phyloP scores from a whole-genome alignment of 2,113 vertebrate genomes.

The Ornithorhynchus anatinus region DNA sequence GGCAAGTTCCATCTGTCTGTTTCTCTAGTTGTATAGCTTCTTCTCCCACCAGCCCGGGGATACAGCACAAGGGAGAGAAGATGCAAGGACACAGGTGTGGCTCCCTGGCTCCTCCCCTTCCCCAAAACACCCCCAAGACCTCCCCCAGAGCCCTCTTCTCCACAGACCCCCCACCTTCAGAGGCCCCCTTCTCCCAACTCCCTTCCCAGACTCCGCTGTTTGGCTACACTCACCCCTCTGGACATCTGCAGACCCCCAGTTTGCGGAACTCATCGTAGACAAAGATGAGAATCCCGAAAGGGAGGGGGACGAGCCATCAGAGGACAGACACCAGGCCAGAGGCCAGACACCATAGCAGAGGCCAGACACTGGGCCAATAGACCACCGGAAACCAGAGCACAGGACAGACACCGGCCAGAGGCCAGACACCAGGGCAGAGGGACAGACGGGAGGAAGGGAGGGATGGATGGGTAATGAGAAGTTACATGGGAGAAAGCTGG shows the following conservation, averaged over 20 bases:
- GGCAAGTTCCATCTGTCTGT: not conserved
- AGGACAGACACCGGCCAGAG: not conserved
- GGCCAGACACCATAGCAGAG: too few species aligned
- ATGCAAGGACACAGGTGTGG: not conserved
- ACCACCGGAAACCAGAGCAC: not conserved
- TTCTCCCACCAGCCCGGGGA: conserved; percentile 84
- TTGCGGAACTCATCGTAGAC: conserved; percentile 87
- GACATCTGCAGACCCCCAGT: conserved; percentile 81
- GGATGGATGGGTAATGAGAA: not conserved
- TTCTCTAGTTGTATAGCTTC: conserved; percentile 81
- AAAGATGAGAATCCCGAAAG: conserved; percentile 83
- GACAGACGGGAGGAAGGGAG: not conserved
- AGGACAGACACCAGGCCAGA: not conserved
- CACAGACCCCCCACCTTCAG: too few species aligned
- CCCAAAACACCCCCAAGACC: too few species aligned
- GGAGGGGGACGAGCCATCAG: conserved; percentile 84
- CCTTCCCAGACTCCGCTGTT: not conserved
- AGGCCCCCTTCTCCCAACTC: fast-evolving
- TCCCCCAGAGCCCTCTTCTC: too few species aligned
- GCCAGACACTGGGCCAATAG: not conserved
- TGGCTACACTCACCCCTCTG: conserved; percentile 78
- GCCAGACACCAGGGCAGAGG: not conserved
- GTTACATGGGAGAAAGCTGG: not conserved
- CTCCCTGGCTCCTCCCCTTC: not conserved
- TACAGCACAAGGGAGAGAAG: not conserved